These are phyloP conservation scores for Micropoecilia bifurca DNA, from an alignment of 2,797 vertebrate genomes.

Conservation along the genomic window DNA sequence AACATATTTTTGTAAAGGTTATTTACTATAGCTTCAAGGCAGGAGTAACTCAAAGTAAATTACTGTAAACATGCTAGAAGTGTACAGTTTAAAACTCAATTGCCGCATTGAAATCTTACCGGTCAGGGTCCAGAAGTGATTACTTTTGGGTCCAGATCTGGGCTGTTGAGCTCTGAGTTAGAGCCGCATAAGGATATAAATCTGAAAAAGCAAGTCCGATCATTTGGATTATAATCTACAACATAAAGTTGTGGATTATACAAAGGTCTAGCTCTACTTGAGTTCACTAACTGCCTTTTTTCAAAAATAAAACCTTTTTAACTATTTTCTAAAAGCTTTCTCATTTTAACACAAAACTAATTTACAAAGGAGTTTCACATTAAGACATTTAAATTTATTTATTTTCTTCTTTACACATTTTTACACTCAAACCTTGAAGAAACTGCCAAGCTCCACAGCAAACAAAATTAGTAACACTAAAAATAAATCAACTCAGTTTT, in stretches of 20 bases:
- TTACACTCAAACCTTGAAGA: background rate
- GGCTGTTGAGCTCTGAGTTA: background rate
- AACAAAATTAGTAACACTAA: background rate
- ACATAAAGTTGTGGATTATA: too few species aligned
- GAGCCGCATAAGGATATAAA: background rate
- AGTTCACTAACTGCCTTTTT: too few species aligned
- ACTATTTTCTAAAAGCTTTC: background rate
- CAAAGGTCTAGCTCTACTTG: too few species aligned
- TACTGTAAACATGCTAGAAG: background rate
- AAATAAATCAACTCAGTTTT: background rate
- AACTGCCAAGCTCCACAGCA: background rate
- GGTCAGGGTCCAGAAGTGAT: background rate
- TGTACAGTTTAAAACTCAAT: background rate
- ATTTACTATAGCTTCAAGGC: background rate
- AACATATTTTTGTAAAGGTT: too few species aligned
- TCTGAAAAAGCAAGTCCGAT: background rate
- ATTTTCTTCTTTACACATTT: background rate
- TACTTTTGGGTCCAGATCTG: background rate
- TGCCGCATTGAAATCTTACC: background rate
- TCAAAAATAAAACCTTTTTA: too few species aligned
- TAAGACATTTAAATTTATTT: too few species aligned
- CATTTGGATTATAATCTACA: too few species aligned
- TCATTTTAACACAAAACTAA: background rate
- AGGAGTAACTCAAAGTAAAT: background rate
- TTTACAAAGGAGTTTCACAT: too few species aligned